phyloP scores from a whole-genome alignment of 2,797 vertebrate species.

The Phylloscopus collybita region DNA sequence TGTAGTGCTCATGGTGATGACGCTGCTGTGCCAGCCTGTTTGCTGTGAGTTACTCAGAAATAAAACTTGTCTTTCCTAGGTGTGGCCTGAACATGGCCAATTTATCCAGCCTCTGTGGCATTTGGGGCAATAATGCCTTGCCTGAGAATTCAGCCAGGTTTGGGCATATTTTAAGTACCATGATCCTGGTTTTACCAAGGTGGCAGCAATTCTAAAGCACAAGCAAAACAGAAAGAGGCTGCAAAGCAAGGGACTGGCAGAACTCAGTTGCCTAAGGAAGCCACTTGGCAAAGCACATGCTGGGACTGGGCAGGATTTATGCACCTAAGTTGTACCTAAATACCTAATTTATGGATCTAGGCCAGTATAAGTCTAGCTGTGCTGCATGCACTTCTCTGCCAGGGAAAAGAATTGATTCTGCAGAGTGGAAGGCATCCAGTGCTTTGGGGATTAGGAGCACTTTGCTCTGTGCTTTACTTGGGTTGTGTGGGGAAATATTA shows the following conservation, averaged over 20 bases:
- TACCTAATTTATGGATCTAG: not conserved
- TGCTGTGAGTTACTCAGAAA: not conserved
- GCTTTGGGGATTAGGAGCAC: not conserved
- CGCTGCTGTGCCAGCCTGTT: not conserved
- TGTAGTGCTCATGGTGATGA: not conserved
- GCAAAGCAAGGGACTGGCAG: not conserved
- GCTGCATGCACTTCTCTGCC: not conserved
- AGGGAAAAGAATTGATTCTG: not conserved
- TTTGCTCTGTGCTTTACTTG: not conserved
- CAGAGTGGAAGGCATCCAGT: not conserved
- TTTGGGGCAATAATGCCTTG: not conserved
- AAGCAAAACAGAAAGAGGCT: not conserved
- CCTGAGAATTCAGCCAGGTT: not conserved
- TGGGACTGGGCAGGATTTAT: not conserved
- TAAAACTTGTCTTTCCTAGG: not conserved
- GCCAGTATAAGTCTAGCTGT: not conserved
- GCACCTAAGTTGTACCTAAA: not conserved
- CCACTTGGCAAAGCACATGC: not conserved
- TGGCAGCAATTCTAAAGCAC: not conserved
- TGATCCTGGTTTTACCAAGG: not conserved
- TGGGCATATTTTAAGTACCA: not conserved
- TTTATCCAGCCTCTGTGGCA: not conserved
- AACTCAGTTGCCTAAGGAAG: not conserved
- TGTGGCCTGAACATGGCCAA: rapidly evolving
- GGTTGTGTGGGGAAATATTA: not conserved